phyloP scores from a whole-genome alignment of 2,797 vertebrate genomes.

The Enteromius radiatus region DNA sequence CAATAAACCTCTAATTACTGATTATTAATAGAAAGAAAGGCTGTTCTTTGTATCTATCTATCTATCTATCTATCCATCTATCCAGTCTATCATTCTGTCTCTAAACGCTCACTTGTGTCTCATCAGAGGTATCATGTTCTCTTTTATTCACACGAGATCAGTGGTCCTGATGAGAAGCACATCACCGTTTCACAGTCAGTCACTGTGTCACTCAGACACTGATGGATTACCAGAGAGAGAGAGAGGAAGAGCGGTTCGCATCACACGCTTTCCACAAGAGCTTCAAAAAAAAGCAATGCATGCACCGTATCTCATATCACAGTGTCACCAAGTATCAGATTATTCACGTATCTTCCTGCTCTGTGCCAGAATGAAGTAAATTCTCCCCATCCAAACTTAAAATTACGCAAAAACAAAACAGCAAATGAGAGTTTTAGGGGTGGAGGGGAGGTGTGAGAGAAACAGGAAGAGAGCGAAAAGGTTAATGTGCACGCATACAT shows the following conservation, averaged over 20 bases:
- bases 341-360: conserved; percentile 3
- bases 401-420: conserved; percentile 23
- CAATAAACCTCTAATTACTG: not conserved
- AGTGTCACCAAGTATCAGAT: not conserved
- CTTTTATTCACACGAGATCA: conserved; percentile 28
- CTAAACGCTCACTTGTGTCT: conserved; percentile 33
- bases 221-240: conserved; percentile 2
- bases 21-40: not conserved
- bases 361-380: not conserved
- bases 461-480: conserved; percentile 39
- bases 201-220: conserved; percentile 27
- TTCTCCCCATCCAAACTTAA: conserved; percentile 6
- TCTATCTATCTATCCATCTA: not conserved
- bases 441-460: not conserved
- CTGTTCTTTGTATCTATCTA: not conserved
- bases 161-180: conserved; percentile 45
- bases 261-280: conserved; percentile 10
- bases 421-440: conserved; percentile 14
- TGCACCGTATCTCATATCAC: not conserved
- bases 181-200: conserved; percentile 40
- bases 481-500: conserved; percentile 40
- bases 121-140: conserved; percentile 42
- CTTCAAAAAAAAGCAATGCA: conserved; percentile 6
- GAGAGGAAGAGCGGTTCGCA: not conserved
- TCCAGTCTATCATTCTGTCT: conserved; percentile 16